phyloP scores from a whole-genome alignment of 2,888 invertebrate genomes.

The Eulithis testata region DNA sequence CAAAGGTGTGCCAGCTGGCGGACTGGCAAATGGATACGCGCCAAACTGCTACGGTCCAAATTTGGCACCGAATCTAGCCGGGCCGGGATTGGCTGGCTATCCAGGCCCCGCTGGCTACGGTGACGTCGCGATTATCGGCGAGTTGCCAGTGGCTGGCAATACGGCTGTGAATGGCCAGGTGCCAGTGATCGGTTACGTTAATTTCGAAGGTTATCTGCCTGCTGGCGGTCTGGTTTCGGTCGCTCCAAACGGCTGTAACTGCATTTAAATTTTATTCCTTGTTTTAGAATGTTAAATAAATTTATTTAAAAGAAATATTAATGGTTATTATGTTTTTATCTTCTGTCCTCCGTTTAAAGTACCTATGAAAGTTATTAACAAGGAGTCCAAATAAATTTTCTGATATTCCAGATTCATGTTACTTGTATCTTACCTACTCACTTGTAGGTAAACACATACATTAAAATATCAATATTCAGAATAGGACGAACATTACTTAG shows the following conservation, averaged over 20 bases:
- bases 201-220: constrained; percentile 71
- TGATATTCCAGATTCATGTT: too few species aligned
- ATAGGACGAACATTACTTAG: too few species aligned
- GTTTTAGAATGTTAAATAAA: constrained; percentile 13
- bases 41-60: constrained; percentile 36
- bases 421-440: too few species aligned
- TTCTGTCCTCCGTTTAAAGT: too few species aligned
- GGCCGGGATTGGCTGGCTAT: constrained; percentile 18
- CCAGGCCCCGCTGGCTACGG: constrained; percentile 54
- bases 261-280: constrained; percentile 32
- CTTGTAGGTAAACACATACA: too few species aligned
- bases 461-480: too few species aligned
- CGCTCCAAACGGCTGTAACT: constrained; percentile 57
- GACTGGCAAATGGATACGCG: constrained; percentile 40
- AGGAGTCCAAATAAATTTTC: too few species aligned
- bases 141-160: constrained; percentile 66
- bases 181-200: constrained; percentile 74
- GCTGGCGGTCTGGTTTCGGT: constrained; percentile 70
- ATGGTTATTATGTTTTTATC: too few species aligned
- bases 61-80: constrained; percentile 25
- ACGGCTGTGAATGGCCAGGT: constrained; percentile 67
- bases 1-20: constrained; percentile 23
- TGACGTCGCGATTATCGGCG: constrained; percentile 62
- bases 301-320: not conserved
- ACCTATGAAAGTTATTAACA: too few species aligned